phyloP scores from a whole-genome alignment of 2,797 vertebrate species.

The Acropternis orthonyx region DNA sequence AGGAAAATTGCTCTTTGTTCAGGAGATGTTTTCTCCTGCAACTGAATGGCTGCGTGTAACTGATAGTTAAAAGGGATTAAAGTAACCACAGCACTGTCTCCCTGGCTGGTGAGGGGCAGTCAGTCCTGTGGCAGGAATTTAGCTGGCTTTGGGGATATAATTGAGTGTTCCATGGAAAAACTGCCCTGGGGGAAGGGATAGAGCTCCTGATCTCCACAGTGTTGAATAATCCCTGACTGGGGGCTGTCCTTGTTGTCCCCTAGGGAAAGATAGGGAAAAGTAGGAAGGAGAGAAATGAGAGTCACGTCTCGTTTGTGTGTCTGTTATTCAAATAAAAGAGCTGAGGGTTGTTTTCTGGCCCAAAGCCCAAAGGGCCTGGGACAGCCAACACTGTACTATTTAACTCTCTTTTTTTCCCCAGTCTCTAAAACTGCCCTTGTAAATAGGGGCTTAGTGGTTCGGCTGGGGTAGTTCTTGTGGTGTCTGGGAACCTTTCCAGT shows the following conservation, averaged over 20 bases:
- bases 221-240: background rate
- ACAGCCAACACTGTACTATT: background rate
- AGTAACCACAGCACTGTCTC: background rate
- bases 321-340: background rate
- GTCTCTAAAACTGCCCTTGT: background rate
- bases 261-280: background rate
- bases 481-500: background rate
- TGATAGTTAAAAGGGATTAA: background rate
- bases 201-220: background rate
- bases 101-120: background rate
- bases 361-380: background rate
- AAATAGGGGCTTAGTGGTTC: background rate
- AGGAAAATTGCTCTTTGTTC: background rate
- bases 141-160: background rate
- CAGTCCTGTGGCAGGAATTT: background rate
- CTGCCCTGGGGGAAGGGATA: background rate
- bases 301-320: background rate
- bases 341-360: constrained; percentile 4
- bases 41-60: background rate
- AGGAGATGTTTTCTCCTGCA: background rate
- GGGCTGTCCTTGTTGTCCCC: background rate
- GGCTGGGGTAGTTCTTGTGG: background rate
- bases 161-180: background rate
- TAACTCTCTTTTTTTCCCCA: background rate
- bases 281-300: background rate